Evolutionary conservation across 2,797 vertebrate genomes (phyloP).

Genomic region (Enteromius treurensis): DNA sequence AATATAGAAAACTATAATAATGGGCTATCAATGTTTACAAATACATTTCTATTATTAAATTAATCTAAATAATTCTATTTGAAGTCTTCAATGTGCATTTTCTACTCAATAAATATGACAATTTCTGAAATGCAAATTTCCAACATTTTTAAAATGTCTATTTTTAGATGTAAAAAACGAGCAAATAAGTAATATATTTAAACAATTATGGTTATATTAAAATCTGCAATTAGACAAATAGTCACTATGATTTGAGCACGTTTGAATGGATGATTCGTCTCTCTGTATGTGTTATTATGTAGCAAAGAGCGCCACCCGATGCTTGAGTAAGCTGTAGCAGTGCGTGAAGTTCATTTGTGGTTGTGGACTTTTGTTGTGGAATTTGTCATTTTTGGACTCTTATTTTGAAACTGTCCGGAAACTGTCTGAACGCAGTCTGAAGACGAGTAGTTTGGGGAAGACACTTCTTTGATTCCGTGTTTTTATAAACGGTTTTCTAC

Average conservation of each 20-base stretch:
- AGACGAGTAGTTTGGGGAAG: not conserved
- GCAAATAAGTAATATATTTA: not conserved
- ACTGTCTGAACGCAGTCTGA: not conserved
- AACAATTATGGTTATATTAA: not conserved
- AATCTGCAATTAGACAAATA: not conserved
- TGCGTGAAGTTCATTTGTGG: not conserved
- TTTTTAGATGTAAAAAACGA: not conserved
- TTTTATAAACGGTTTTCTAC: not conserved
- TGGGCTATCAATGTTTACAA: not conserved
- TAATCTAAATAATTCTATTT: not conserved
- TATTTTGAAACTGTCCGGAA: conserved; percentile 31
- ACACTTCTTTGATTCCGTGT: not conserved
- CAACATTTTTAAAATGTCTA: not conserved
- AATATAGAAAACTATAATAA: not conserved
- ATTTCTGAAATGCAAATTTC: not conserved
- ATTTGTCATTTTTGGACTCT: not conserved
- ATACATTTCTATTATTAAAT: not conserved
- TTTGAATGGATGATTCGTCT: not conserved
- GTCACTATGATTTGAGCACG: no score
- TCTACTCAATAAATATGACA: not conserved
- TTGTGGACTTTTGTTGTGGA: not conserved
- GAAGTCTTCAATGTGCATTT: not conserved
- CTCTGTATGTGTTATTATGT: not conserved
- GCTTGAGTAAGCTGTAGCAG: not conserved
- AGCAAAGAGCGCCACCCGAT: not conserved